Conservation (phyloP, 30 jellyfish, hydroid and myxozoan genomes). For the Rhopilema esculentum region DNA sequence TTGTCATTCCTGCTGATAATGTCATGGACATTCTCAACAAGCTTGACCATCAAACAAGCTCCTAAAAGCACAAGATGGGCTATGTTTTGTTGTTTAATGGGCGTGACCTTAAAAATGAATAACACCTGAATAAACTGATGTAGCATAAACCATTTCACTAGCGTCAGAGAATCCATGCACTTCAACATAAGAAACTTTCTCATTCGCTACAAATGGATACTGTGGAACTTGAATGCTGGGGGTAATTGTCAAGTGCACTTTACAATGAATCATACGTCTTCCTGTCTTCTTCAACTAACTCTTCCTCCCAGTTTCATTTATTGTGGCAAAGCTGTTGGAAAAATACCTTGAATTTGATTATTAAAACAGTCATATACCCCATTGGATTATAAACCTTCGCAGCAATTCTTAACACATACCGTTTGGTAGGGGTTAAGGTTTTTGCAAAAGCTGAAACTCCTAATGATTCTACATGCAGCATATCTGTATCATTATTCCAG, state of each 20-base stretch:
- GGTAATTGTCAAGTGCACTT: not conserved
- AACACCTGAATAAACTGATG: not conserved
- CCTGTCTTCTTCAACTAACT: not conserved
- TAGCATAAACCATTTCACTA: not conserved
- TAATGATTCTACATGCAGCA: not conserved
- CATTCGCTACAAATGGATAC: not conserved
- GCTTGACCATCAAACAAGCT: not conserved
- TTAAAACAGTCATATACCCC: constrained; percentile 18
- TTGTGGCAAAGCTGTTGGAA: not conserved
- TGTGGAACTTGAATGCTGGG: not conserved
- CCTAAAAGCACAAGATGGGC: not conserved
- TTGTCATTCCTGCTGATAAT: not conserved
- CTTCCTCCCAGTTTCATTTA: constrained; percentile 18
- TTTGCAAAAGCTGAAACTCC: not conserved
- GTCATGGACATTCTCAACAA: not conserved
- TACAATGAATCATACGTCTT: not conserved
- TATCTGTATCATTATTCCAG: not conserved
- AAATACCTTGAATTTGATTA: constrained; percentile 16
- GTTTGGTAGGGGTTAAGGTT: constrained; percentile 2
- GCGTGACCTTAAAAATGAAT: constrained; percentile 4
- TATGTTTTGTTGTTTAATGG: not conserved
- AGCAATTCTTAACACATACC: not conserved
- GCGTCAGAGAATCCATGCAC: constrained; percentile 9
- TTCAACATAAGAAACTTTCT: not conserved
- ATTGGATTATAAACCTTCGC: not conserved